Percentiles rank a stretch among this genome's conserved stretches.
phyloP scores from a whole-genome alignment of 2,888 invertebrate genomes.

The Melolontha melolontha region DNA sequence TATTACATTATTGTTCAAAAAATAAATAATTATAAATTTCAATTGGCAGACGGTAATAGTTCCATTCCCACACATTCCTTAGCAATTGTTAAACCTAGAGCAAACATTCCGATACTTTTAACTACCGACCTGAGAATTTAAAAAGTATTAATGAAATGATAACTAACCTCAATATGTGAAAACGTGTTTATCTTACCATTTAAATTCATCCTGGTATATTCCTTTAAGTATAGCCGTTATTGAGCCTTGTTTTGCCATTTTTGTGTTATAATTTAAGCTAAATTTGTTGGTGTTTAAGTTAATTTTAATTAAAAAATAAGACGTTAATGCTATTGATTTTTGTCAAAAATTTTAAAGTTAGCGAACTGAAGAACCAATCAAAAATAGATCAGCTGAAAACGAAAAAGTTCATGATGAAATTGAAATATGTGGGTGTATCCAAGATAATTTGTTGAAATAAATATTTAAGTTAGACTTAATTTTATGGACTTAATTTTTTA shows the following conservation, averaged over 20 bases:
- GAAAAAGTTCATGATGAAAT: no score
- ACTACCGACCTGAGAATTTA: slow-evolving; percentile 77
- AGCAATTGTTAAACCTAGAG: slow-evolving; percentile 81
- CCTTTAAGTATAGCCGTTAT: slow-evolving; percentile 71
- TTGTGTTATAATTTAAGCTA: not conserved
- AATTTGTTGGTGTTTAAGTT: not conserved
- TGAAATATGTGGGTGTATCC: no score
- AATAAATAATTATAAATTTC: not conserved
- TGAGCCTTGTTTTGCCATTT: slow-evolving; percentile 72
- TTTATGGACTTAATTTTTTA: no score
- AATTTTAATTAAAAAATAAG: no score
- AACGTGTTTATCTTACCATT: slow-evolving; percentile 72
- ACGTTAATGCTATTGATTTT: not conserved
- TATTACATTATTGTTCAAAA: not conserved
- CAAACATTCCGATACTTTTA: slow-evolving; percentile 84
- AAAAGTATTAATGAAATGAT: slow-evolving; percentile 7
- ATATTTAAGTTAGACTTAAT: no score
- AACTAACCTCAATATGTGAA: slow-evolving; percentile 22
- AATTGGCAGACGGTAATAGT: slow-evolving; percentile 58
- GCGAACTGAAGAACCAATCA: not conserved
- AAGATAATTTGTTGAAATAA: no score
- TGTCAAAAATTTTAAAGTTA: slow-evolving; percentile 21
- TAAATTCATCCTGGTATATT: slow-evolving; percentile 81
- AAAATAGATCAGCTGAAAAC: no score
- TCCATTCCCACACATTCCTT: slow-evolving; percentile 82